Base-by-base conservation (phyloP, 2,888 invertebrate genomes). In the Thyatira batis region DNA sequence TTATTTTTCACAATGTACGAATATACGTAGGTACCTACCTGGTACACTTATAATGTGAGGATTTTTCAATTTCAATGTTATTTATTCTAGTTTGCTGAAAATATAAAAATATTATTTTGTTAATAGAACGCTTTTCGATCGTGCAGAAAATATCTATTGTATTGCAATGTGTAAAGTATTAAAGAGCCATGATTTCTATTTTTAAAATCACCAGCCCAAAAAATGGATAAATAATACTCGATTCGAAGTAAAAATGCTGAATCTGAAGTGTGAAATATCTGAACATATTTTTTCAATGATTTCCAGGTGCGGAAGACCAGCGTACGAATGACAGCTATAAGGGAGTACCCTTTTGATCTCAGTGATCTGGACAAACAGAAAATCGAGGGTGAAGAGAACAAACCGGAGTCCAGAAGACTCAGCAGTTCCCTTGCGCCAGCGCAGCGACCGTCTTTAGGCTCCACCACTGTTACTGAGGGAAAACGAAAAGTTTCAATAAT, bases 401-500 rank as follows among this genome's bases (percentile, higher is more conserved):
- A 65, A 23, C 53, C 71, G 13, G 49, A 57, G 17, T 9, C 27
- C 9, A 10, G 13, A 27, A 48, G 28, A 27, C 10, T 27, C 2
- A 27, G 27, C 13, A 48, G 27, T 17, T 27, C 48, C 3, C 56
- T 65, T 17, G 58, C 56, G 45, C 59, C 70, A 0, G 57, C 69
- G 21, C 71, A 67, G 45, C 51, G 58, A 6, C 57, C 63, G 17
- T 53, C 54, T 20, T 20, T 23, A 20, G 28, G 39, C 1, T 71
- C 79, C 23, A 65, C 67, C 0, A 65, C 79, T 13, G 73, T 77
- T 3, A 71, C 76, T 10, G 87, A 88, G 61, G 93, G 93, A 51
- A 93, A 93, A 61, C 86, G 94, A 55, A 93, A 93, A 78, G 94
- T 95, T 11, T 94, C 94, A 70, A 94, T 94, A 59, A 93, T 93